These are phyloP conservation scores for Alaudala cheleensis DNA, from an alignment of 2,113 vertebrate species.

Conservation along the genomic window DNA sequence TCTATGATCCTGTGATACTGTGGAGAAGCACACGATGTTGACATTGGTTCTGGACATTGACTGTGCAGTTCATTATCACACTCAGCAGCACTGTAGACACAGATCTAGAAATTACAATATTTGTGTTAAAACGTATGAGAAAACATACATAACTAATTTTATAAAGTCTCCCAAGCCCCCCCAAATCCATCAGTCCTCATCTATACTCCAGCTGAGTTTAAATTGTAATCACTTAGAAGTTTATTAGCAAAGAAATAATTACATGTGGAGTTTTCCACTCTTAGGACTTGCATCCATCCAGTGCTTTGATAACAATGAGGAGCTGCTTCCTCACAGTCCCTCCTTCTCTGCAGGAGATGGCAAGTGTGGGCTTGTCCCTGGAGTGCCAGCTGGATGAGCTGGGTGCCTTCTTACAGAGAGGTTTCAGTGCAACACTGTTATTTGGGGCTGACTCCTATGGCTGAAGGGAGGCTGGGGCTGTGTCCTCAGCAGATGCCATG, in stretches of 20 bases:
- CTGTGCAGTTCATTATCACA: not conserved
- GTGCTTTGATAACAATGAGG: not conserved
- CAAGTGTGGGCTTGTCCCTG: not conserved
- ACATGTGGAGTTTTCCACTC: not conserved
- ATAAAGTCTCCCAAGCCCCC: not conserved
- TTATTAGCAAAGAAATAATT: not conserved
- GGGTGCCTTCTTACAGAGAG: not conserved
- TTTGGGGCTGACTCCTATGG: not conserved
- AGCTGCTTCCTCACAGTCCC: not conserved
- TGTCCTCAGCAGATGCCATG: accelerated
- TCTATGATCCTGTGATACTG: not conserved
- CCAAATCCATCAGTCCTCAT: not conserved
- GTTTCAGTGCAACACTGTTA: accelerated
- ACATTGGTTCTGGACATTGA: not conserved
- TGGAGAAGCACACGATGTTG: accelerated
- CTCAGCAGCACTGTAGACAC: not conserved
- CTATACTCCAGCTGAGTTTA: not conserved
- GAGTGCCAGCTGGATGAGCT: not conserved
- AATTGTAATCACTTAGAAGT: not conserved
- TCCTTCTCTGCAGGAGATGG: not conserved
- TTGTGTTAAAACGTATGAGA: not conserved
- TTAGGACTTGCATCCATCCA: accelerated
- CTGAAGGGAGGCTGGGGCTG: not conserved
- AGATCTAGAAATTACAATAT: not conserved
- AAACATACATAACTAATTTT: not conserved